Conservation (phyloP, 2,888 invertebrate species). For the Drosophila maculinotata region DNA sequence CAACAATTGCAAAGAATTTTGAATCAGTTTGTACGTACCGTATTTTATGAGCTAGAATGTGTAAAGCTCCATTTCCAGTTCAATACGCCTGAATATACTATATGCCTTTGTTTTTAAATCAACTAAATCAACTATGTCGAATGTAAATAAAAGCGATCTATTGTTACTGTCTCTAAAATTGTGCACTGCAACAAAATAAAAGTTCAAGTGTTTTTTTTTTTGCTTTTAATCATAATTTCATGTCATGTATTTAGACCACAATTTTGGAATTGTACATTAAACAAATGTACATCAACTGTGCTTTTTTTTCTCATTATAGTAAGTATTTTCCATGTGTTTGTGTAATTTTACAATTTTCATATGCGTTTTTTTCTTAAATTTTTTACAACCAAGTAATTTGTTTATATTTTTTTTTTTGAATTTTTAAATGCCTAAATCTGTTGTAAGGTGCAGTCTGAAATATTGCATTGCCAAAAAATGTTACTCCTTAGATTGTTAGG, state of each 20-base stretch:
- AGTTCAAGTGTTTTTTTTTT: constrained; percentile 14
- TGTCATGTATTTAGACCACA: constrained; percentile 61
- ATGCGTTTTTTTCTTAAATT: constrained; percentile 27
- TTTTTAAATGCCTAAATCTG: constrained; percentile 65
- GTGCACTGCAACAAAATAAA: constrained; percentile 17
- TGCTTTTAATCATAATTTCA: constrained; percentile 57
- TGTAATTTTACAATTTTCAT: constrained; percentile 39
- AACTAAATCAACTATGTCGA: constrained; percentile 34
- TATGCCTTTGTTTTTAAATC: constrained; percentile 24
- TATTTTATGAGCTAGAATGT: constrained; percentile 29
- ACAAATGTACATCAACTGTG: constrained; percentile 70
- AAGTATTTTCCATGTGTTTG: constrained; percentile 31
- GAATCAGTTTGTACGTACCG: constrained; percentile 21
- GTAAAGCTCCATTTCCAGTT: constrained; percentile 8
- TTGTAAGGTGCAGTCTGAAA: constrained; percentile 75
- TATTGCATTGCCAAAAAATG: constrained; percentile 62
- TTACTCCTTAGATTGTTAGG: constrained; percentile 37
- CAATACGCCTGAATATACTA: constrained; percentile 23
- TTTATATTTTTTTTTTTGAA: constrained; percentile 22
- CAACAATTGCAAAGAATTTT: constrained; percentile 67
- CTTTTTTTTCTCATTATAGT: constrained; percentile 35
- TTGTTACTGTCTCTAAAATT: constrained; percentile 50
- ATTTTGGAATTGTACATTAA: constrained; percentile 35
- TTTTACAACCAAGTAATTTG: constrained; percentile 59
- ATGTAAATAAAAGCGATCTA: constrained; percentile 69